Conservation (phyloP, 2,797 vertebrate genomes). For the Tragelaphus eurycerus region DNA sequence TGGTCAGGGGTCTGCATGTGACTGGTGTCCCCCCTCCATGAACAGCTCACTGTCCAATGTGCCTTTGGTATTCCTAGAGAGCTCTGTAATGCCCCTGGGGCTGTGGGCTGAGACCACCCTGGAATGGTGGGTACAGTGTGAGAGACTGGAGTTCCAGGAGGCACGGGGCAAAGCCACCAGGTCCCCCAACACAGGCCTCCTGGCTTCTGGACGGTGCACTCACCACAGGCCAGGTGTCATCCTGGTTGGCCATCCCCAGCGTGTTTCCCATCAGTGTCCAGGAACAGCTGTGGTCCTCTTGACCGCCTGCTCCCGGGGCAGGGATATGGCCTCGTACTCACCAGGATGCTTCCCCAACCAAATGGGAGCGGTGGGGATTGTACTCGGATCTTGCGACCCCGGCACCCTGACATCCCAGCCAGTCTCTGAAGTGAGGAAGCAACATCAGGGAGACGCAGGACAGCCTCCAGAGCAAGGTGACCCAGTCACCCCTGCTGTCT, state of each 20-base stretch:
- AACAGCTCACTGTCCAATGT: neutral
- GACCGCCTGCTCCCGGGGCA: neutral
- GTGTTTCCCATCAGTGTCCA: neutral
- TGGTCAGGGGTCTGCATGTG: neutral
- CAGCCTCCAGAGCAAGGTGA: neutral
- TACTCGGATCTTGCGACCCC: neutral
- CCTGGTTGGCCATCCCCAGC: neutral
- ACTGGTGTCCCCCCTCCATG: neutral
- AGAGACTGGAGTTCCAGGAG: neutral
- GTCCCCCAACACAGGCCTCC: neutral
- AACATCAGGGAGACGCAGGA: neutral
- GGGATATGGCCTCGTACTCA: neutral
- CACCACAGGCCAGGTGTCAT: neutral
- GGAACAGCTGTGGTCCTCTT: neutral
- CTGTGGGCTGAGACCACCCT: neutral
- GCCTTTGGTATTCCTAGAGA: neutral
- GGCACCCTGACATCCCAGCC: neutral
- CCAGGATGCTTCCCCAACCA: neutral
- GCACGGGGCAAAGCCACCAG: neutral
- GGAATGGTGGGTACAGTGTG: neutral
- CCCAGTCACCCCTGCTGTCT: neutral
- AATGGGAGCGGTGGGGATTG: neutral
- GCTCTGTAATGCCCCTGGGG: neutral
- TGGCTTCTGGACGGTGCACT: fast-evolving
- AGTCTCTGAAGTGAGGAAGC: neutral